phyloP scores from a whole-genome alignment of 2,888 invertebrate genomes.

The Altica lythri region DNA sequence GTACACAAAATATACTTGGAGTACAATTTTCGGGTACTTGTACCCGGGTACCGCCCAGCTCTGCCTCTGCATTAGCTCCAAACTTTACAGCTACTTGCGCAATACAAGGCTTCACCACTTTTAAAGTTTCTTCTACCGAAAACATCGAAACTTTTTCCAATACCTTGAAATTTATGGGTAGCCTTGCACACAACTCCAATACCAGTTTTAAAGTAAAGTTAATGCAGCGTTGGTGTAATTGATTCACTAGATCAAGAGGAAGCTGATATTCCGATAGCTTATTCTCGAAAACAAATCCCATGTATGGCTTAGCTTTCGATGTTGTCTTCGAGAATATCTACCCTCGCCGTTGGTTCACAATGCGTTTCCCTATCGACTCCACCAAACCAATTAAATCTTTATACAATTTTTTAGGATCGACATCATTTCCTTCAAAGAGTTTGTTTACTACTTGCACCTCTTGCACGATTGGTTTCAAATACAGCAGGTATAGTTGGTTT shows the following conservation, averaged over 20 bases:
- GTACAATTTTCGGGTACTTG: too few relatives aligned
- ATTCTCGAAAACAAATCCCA: not conserved
- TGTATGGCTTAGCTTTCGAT: not conserved
- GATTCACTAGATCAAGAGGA: not conserved
- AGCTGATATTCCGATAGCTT: not conserved
- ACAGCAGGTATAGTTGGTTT: slow-evolving; percentile 40
- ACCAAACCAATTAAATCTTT: not conserved
- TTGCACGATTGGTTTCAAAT: slow-evolving; percentile 29
- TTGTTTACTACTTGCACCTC: slow-evolving; percentile 39
- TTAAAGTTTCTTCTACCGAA: not conserved
- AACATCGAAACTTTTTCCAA: not conserved
- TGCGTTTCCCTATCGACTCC: not conserved
- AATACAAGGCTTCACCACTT: not conserved
- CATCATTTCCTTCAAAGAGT: slow-evolving; percentile 33
- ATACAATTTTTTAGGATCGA: slow-evolving; percentile 15
- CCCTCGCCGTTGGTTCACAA: not conserved
- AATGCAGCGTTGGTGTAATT: not conserved
- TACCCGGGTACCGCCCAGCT: too few relatives aligned
- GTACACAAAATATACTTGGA: too few relatives aligned
- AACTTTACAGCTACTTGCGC: not conserved
- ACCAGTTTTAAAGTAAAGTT: not conserved
- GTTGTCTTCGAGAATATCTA: not conserved
- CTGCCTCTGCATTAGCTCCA: not conserved
- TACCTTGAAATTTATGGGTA: not conserved
- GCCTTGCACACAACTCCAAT: not conserved